Conservation (phyloP, 2,888 invertebrate species). For the Podotricha telesiphe region DNA sequence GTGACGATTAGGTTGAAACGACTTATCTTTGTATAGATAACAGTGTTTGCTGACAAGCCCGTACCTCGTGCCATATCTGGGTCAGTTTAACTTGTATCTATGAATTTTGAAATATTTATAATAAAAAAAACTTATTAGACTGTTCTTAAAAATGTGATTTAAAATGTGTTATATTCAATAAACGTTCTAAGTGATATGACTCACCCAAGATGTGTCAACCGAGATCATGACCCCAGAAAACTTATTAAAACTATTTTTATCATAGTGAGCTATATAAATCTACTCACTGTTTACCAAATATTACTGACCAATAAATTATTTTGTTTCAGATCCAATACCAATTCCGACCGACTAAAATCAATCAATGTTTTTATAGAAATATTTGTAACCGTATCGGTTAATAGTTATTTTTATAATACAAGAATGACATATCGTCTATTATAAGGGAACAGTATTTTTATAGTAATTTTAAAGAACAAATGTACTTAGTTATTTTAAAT, state of each 20-base stretch:
- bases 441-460: slow-evolving; percentile 57
- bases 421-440: slow-evolving; percentile 63
- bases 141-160: slow-evolving; percentile 29
- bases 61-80: slow-evolving; percentile 48
- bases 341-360: slow-evolving; percentile 60
- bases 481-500: slow-evolving; percentile 62
- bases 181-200: slow-evolving; percentile 36
- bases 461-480: slow-evolving; percentile 60
- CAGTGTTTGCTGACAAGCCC: slow-evolving; percentile 53
- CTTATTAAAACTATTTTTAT: slow-evolving; percentile 24
- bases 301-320: slow-evolving; percentile 42
- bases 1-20: slow-evolving; percentile 46
- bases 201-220: slow-evolving; percentile 48
- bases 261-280: neutral
- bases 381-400: slow-evolving; percentile 57
- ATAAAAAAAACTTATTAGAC: neutral
- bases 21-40: slow-evolving; percentile 56
- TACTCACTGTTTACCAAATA: neutral
- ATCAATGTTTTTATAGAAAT: slow-evolving; percentile 53
- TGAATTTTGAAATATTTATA: slow-evolving; percentile 16
- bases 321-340: slow-evolving; percentile 69
- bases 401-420: slow-evolving; percentile 52
- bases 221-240: slow-evolving; percentile 46
- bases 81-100: slow-evolving; percentile 47
- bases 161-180: slow-evolving; percentile 25